A percentile compares a stretch with the other conserved stretches of the same genome.
These are phyloP conservation scores for Misgurnus anguillicaudatus DNA, from an alignment of 2,113 vertebrate genomes.

Conservation along the genomic window DNA sequence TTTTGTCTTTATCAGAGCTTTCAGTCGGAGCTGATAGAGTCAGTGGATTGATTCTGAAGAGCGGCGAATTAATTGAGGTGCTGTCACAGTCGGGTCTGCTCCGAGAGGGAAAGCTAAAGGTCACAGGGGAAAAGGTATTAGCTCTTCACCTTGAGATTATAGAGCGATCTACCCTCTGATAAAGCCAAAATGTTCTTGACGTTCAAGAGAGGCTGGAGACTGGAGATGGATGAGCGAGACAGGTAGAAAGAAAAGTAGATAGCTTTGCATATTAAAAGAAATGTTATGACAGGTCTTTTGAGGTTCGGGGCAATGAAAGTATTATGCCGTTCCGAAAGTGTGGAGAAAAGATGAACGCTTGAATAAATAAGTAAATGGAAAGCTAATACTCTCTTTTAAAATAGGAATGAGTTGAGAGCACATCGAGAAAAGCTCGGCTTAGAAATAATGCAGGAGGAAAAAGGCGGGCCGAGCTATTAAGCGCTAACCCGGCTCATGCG, in stretches of 20 bases:
- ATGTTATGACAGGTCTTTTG: background rate
- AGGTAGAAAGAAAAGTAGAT: background rate
- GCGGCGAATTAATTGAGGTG: constrained; percentile 45
- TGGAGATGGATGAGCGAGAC: constrained; percentile 4
- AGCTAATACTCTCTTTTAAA: background rate
- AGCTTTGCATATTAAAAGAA: constrained; percentile 18
- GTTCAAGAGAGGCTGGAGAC: constrained; percentile 37
- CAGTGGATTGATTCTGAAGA: constrained; percentile 45
- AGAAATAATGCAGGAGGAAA: constrained; percentile 27
- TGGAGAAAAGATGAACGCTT: constrained; percentile 2
- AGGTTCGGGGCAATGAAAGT: background rate
- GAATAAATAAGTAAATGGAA: constrained; percentile 17
- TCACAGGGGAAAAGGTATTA: constrained; percentile 44
- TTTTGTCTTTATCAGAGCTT: constrained; percentile 35
- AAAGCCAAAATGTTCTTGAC: constrained; percentile 25
- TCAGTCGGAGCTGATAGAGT: constrained; percentile 29
- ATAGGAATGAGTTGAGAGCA: background rate
- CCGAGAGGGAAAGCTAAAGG: constrained; percentile 24
- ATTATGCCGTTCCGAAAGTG: background rate
- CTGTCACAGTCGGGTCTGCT: constrained; percentile 22
- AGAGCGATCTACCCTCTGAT: constrained; percentile 40
- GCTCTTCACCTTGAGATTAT: constrained; percentile 44
- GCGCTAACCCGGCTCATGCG: background rate
- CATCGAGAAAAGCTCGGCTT: background rate
- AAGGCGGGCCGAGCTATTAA: background rate